These are phyloP conservation scores for Carollia perspicillata DNA, from an alignment of 2,113 vertebrate genomes.

Conservation along the genomic window DNA sequence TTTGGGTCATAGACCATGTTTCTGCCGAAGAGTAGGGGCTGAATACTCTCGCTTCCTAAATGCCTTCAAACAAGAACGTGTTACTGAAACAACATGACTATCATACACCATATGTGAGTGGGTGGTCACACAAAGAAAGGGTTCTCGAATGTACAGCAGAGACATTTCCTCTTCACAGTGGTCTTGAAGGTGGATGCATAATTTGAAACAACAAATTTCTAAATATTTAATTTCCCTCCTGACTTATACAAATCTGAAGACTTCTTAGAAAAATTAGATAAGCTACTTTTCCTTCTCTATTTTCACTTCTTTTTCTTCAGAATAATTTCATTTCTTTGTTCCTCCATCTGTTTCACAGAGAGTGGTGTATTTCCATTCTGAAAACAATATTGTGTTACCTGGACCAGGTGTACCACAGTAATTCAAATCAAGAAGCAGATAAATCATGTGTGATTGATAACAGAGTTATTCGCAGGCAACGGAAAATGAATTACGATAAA, in stretches of 20 bases:
- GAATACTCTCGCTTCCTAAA: not conserved
- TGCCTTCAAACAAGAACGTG: not conserved
- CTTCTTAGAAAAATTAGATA: not conserved
- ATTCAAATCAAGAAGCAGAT: constrained; percentile 44
- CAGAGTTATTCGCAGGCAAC: not conserved
- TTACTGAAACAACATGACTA: not conserved
- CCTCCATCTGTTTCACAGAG: not conserved
- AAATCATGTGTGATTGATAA: constrained; percentile 59
- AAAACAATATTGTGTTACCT: constrained; percentile 44
- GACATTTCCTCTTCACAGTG: not conserved
- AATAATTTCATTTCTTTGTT: not conserved
- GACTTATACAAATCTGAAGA: not conserved
- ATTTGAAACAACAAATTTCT: not conserved
- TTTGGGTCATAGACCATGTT: too few relatives aligned
- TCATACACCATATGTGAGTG: fast-evolving
- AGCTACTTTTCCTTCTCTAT: not conserved
- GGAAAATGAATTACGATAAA: constrained; percentile 48
- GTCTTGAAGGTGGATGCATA: not conserved
- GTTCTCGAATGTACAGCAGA: not conserved
- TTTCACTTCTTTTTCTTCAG: not conserved
- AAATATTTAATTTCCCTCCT: not conserved
- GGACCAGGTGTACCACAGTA: constrained; percentile 13
- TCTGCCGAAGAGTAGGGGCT: not conserved
- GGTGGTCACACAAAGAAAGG: fast-evolving
- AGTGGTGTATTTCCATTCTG: not conserved